Evolutionary conservation across 2,113 vertebrate species (phyloP).

Genomic region (Megaleporinus macrocephalus): DNA sequence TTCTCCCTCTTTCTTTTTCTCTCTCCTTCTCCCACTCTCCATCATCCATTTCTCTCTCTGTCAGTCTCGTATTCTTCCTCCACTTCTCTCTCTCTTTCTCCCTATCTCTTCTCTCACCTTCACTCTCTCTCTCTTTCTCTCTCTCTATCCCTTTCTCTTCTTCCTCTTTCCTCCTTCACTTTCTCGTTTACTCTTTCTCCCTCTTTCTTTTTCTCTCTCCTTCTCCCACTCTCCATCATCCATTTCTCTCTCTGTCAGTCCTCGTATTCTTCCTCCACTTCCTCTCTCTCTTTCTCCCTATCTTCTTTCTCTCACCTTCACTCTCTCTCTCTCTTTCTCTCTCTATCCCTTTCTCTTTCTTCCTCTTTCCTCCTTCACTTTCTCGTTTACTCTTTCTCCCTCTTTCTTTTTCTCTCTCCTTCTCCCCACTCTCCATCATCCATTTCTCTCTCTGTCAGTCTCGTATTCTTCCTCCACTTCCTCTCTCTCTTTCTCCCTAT

Average conservation of each 20-base stretch:
- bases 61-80: too few species aligned
- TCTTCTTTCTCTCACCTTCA: not conserved
- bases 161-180: not conserved
- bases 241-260: not conserved
- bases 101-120: not conserved
- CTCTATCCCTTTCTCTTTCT: not conserved
- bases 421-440: too few species aligned
- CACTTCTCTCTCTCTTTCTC: not conserved
- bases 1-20: not conserved
- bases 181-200: too few species aligned
- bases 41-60: not conserved
- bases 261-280: too few species aligned
- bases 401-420: not conserved
- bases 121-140: too few species aligned
- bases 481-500: too few species aligned
- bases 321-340: not conserved
- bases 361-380: too few species aligned
- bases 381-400: too few species aligned
- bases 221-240: not conserved
- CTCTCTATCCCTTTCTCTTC: not conserved
- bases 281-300: not conserved
- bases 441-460: too few species aligned
- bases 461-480: not conserved
- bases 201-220: not conserved
- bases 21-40: too few species aligned